Evolutionary conservation across 2,113 vertebrate genomes (phyloP).

Genomic region (Procavia capensis): DNA sequence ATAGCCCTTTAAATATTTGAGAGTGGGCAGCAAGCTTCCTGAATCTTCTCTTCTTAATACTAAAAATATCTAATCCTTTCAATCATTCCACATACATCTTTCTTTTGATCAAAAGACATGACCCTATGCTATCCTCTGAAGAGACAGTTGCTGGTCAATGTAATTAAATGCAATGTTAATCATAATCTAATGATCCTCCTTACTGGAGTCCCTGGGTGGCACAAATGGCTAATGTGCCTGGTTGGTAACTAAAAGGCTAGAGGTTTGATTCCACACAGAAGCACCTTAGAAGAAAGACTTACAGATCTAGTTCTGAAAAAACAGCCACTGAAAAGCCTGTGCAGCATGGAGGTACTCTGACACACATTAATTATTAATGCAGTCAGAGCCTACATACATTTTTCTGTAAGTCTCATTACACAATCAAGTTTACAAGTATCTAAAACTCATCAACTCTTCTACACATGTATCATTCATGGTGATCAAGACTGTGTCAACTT

Average conservation of each 20-base stretch:
- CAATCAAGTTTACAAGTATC: neutral
- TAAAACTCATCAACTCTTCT: slow-evolving; percentile 15
- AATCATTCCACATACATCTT: neutral
- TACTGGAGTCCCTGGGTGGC: neutral
- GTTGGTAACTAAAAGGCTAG: neutral
- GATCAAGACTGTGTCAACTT: no score
- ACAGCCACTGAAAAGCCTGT: neutral
- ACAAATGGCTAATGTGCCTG: neutral
- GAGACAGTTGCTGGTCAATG: neutral
- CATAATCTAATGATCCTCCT: neutral
- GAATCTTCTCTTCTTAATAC: neutral
- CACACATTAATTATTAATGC: neutral
- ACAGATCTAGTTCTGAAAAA: neutral
- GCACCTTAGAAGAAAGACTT: neutral
- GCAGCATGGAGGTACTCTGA: neutral
- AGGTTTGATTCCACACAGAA: neutral
- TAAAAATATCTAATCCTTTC: neutral
- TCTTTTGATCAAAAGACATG: no score
- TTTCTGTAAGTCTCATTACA: neutral
- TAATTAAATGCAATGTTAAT: neutral
- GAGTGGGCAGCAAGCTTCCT: neutral
- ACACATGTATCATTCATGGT: neutral
- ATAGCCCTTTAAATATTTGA: neutral
- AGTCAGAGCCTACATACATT: neutral
- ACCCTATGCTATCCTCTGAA: neutral